Evolutionary conservation across 2,113 vertebrate genomes (phyloP).

Genomic region (Laticauda laticaudata): DNA sequence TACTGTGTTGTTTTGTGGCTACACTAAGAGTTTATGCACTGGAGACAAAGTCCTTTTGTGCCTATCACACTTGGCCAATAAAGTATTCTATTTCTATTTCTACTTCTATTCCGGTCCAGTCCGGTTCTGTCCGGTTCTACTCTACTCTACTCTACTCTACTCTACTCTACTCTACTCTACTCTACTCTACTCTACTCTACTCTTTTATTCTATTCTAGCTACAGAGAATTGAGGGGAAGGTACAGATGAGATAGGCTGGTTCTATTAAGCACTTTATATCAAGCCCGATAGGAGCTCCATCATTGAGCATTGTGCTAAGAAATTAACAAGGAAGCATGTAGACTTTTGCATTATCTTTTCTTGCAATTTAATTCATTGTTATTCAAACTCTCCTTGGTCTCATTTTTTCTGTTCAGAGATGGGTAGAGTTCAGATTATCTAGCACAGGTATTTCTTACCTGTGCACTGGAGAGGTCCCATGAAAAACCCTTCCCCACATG

Average conservation of each 20-base stretch:
- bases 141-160: too few species aligned
- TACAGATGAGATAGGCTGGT: not conserved
- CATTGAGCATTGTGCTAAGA: not conserved
- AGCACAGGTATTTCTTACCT: constrained; percentile 62
- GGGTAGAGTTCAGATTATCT: too few species aligned
- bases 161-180: too few species aligned
- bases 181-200: too few species aligned
- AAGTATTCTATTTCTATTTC: not conserved
- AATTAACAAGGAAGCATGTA: not conserved
- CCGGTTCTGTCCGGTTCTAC: too few species aligned
- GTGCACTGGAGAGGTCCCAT: constrained; percentile 71
- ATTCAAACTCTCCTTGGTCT: not conserved
- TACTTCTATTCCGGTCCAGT: too few species aligned
- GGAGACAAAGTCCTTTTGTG: not conserved
- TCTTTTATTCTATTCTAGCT: not conserved
- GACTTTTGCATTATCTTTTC: not conserved
- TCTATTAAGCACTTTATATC: not conserved
- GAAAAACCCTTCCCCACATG: constrained; percentile 71
- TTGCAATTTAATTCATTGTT: not conserved
- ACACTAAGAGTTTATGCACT: not conserved
- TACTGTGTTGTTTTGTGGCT: not conserved
- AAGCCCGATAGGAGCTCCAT: not conserved
- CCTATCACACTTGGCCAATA: not conserved
- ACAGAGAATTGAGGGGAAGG: not conserved
- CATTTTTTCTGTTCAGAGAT: not conserved